Evolutionary conservation across 2,888 invertebrate genomes (phyloP), one percentile per base, ranked within the genome.

Genomic region (Troides helena): DNA sequence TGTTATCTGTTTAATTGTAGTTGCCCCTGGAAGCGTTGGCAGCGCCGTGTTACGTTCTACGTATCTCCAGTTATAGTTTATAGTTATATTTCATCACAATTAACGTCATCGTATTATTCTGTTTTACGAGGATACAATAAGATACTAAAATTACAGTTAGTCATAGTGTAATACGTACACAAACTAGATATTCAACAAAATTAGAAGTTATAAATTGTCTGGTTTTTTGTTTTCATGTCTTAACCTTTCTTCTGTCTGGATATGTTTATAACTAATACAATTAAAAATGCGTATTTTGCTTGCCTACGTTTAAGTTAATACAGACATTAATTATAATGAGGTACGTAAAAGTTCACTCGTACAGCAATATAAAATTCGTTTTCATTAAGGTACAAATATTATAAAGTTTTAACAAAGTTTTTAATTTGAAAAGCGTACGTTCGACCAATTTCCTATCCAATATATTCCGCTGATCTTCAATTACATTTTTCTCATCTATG

Each of bases 1-100:
- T 87, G 85, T 86, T 87, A 89, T 89, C 90, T 86, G 80, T 85
- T 85, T 87, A 89, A 91, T 88, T 88, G 86, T 86, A 82, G 75
- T 81, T 82, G 85, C 82, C 84, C 79, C 82, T 76, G 82, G 81
- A 82, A 78, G 78, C 78, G 81, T 74, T 75, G 74, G 75, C 74
- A 77, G 76, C 74, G 71, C 76, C 78, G 78, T 78, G 83, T 81
- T 74, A 74, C 79, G 73, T 73, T 71, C 43, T 10, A 43, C 53
- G 74, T 76, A 78, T 77, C 79, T 64, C 58, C n/a, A 23, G 62
- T 57, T 63, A 60, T 50, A 64, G 60, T 60, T 67, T 43, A 61
- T 30, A 25, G 43, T 70, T 70, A 70, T 61, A 25, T 50, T 64
- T 64, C 61, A 67, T 67, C 61, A 67, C 67, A 64, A 39, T 70